Evolutionary conservation across 1,140 invertebrate genomes (phyloP).

Genomic region (Drosophila seguyi): DNA sequence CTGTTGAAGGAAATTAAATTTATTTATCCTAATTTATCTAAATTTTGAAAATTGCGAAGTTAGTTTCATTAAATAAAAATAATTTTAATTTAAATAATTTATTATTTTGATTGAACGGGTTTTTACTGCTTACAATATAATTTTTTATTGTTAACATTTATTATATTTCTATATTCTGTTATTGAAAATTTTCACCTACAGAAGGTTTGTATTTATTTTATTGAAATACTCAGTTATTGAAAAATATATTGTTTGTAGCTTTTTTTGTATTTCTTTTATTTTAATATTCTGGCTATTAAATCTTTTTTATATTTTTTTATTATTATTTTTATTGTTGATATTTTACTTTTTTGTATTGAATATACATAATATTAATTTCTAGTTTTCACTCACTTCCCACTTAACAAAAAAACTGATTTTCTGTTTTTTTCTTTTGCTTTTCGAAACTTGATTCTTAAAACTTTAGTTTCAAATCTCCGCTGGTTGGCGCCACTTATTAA

Average conservation of each 20-base stretch:
- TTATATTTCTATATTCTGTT: neutral
- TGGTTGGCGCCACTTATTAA: constrained; percentile 22
- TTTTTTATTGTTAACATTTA: neutral
- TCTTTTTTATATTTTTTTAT: neutral
- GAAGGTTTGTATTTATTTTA: neutral
- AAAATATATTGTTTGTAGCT: neutral
- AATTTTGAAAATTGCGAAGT: neutral
- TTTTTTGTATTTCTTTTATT: neutral
- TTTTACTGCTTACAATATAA: neutral
- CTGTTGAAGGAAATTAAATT: neutral
- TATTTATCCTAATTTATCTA: no score
- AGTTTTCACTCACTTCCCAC: constrained; percentile 29
- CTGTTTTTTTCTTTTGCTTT: neutral
- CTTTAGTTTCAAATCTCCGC: constrained; percentile 10
- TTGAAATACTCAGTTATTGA: neutral
- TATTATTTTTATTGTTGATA: no score
- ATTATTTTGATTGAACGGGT: neutral
- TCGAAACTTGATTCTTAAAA: neutral
- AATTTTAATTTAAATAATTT: no score
- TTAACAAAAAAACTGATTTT: constrained; percentile 22
- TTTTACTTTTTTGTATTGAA: neutral
- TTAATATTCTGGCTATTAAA: neutral
- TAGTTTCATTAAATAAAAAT: neutral
- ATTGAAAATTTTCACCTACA: no score
- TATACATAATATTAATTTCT: neutral